Conservation (phyloP, 2,113 vertebrate genomes). For the Cathartes aura region DNA sequence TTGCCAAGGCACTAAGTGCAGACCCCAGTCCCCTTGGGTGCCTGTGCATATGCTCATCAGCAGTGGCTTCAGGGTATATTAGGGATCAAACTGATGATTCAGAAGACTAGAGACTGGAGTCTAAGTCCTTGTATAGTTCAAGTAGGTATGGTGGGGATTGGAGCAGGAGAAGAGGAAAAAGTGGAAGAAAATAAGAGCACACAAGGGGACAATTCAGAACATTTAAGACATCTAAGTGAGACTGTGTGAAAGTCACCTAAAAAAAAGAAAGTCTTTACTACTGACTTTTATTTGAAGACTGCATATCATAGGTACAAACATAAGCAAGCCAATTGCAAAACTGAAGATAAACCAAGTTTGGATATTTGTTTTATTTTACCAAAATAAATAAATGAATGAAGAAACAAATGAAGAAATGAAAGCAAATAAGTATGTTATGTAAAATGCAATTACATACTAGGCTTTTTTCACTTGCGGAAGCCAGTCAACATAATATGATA, state of each 20-base stretch:
- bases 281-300: background rate
- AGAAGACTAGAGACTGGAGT: background rate
- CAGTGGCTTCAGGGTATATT: background rate
- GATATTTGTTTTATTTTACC: background rate
- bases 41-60: background rate
- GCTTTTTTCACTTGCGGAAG: background rate
- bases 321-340: background rate
- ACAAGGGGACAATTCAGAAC: background rate
- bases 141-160: background rate
- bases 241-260: background rate
- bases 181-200: background rate
- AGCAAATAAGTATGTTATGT: background rate
- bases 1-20: background rate
- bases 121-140: background rate
- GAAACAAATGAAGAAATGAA: background rate
- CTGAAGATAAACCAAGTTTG: background rate
- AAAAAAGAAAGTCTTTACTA: background rate
- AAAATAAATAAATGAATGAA: background rate
- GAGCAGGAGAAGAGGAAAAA: background rate
- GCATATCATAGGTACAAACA: background rate
- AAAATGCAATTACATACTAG: background rate
- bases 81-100: background rate
- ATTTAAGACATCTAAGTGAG: background rate
- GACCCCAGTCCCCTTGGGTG: accelerated
- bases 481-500: background rate